Percentiles rank a stretch among this genome's conserved stretches.
phyloP scores from a whole-genome alignment of 2,113 vertebrate species.

The Zapornia atra region DNA sequence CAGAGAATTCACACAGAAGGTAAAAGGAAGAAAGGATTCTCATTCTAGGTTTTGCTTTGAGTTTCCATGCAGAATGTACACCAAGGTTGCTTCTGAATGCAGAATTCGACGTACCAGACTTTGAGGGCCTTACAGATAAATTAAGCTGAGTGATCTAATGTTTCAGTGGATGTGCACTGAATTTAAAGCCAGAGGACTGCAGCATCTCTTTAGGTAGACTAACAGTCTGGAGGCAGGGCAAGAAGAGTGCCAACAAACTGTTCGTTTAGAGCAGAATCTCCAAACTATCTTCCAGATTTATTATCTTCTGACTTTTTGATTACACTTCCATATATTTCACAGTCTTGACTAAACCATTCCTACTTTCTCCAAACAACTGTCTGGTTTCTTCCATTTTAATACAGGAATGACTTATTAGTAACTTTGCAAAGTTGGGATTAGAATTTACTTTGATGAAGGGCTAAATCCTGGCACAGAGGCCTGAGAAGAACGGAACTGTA shows the following conservation, averaged over 20 bases:
- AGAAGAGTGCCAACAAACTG: not conserved
- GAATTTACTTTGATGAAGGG: not conserved
- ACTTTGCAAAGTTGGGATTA: not conserved
- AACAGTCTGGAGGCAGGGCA: not conserved
- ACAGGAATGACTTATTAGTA: not conserved
- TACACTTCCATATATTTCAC: not conserved
- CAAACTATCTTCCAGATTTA: not conserved
- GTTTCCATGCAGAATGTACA: accelerated
- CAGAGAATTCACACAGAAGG: not conserved
- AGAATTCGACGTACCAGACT: not conserved
- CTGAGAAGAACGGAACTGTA: not conserved
- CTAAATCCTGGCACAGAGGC: not conserved
- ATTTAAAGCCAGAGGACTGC: not conserved
- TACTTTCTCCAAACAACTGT: not conserved
- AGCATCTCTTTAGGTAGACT: not conserved
- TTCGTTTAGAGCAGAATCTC: not conserved
- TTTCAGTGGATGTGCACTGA: not conserved
- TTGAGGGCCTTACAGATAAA: not conserved
- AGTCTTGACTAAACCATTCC: not conserved
- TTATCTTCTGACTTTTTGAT: not conserved
- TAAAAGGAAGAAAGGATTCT: not conserved
- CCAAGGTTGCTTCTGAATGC: not conserved
- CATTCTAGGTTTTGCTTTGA: not conserved
- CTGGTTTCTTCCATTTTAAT: not conserved
- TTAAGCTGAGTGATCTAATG: not conserved